Evolutionary conservation across 2,888 invertebrate genomes (phyloP).

Genomic region (Patella depressa): DNA sequence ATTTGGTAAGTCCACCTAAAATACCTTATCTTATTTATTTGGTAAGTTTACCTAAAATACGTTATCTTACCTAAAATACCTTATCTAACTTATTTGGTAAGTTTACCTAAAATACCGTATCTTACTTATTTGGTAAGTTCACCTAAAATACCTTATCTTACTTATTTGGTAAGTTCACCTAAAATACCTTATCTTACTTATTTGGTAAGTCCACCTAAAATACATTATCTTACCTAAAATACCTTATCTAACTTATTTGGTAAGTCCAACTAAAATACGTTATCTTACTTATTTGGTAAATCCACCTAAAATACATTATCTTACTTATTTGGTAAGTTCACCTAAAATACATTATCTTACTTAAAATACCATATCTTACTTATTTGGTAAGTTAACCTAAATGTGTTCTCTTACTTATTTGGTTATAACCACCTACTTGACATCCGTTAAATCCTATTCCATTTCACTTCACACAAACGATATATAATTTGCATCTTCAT

Average conservation of each 20-base stretch:
- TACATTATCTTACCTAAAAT: slow-evolving; percentile 34
- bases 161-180: background rate
- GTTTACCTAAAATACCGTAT: background rate
- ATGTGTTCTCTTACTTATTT: background rate
- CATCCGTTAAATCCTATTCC: too few relatives aligned
- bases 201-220: background rate
- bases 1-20: slow-evolving; percentile 59
- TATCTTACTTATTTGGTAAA: too few relatives aligned
- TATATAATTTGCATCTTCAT: too few relatives aligned
- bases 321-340: background rate
- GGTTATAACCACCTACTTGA: background rate
- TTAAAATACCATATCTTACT: background rate
- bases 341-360: background rate
- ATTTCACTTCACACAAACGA: too few relatives aligned
- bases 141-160: background rate
- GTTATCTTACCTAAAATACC: too few relatives aligned
- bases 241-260: slow-evolving; percentile 68
- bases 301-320: too few relatives aligned
- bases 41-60: too few relatives aligned
- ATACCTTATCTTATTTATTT: too few relatives aligned
- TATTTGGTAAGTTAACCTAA: background rate
- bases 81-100: background rate
- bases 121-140: background rate
- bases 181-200: background rate
- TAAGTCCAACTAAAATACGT: slow-evolving; percentile 39